A percentile compares a stretch with the other conserved stretches of the same genome.
Evolutionary conservation across 2,888 invertebrate genomes (phyloP).

Genomic region (Caenorhabditis uteleia): DNA sequence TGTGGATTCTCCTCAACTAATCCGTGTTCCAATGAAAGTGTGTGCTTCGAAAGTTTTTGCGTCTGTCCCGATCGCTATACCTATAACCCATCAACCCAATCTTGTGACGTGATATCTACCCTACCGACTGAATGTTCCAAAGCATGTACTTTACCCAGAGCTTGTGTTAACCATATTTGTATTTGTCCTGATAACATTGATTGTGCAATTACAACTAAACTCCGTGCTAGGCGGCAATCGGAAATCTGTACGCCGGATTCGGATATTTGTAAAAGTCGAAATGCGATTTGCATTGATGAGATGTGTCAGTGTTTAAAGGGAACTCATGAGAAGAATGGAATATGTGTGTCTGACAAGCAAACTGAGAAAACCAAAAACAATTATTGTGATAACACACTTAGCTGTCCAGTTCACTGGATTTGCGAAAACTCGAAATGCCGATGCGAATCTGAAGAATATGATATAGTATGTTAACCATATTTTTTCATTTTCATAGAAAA

Average conservation of each 20-base stretch:
- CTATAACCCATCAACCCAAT: conserved; percentile 25
- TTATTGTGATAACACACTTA: conserved; percentile 5
- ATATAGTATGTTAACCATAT: conserved; percentile 23
- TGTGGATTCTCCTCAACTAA: conserved; percentile 36
- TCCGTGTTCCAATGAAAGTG: conserved; percentile 36
- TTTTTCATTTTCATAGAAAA: background rate
- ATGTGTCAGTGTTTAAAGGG: conserved; percentile 53
- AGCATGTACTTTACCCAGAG: conserved; percentile 28
- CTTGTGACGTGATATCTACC: conserved; percentile 14
- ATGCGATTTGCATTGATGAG: conserved; percentile 51
- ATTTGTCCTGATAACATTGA: conserved; percentile 29
- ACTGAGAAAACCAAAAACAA: conserved; percentile 9
- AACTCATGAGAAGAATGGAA: conserved; percentile 36
- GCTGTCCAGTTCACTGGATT: conserved; percentile 17
- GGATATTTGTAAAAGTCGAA: conserved; percentile 45
- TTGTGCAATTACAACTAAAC: conserved; percentile 2
- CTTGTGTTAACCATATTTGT: conserved; percentile 26
- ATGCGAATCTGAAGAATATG: conserved; percentile 37
- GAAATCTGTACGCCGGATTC: conserved; percentile 44
- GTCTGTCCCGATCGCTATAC: conserved; percentile 35
- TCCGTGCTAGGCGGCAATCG: conserved; percentile 8
- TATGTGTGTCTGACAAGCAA: conserved; percentile 33
- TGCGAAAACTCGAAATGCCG: conserved; percentile 42
- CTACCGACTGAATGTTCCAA: conserved; percentile 21
- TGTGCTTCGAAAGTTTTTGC: conserved; percentile 34